Evolutionary conservation across 2,888 invertebrate species (phyloP).

Genomic region (Calliphora vomitoria): DNA sequence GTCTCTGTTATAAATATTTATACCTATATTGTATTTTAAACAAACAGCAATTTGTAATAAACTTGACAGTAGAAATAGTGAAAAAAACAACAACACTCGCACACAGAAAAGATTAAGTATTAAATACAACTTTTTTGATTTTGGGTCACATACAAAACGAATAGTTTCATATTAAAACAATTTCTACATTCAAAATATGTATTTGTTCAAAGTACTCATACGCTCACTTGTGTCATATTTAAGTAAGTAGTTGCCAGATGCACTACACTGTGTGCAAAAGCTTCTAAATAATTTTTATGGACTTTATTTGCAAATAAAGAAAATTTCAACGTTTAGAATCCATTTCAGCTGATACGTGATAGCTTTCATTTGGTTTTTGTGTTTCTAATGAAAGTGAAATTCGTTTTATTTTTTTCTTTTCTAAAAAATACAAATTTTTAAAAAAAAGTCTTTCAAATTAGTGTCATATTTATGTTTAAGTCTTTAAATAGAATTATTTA

Average conservation of each 20-base stretch:
- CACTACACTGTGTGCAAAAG: background rate
- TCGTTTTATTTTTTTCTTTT: no score
- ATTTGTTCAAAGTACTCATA: background rate
- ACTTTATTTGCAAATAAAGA: background rate
- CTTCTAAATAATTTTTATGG: background rate
- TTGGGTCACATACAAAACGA: slow-evolving; percentile 45
- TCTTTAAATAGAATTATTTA: no score
- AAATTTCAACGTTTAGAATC: no score
- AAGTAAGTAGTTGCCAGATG: background rate
- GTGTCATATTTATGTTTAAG: no score
- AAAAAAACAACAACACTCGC: background rate
- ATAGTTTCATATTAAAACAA: slow-evolving; percentile 32
- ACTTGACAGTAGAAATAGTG: slow-evolving; percentile 11
- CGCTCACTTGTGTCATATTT: background rate
- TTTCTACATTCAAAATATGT: background rate
- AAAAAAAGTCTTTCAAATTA: no score
- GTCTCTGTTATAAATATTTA: slow-evolving; percentile 29
- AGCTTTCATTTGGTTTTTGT: no score
- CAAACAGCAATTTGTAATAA: slow-evolving; percentile 15
- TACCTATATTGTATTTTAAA: slow-evolving; percentile 5
- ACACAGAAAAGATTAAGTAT: slow-evolving; percentile 6
- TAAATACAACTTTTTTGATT: slow-evolving; percentile 11
- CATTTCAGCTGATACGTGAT: no score
- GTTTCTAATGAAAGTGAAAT: no score
- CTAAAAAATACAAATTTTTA: no score